Base-by-base conservation (phyloP, 2,888 invertebrate species). In the Argyresthia albistria region DNA sequence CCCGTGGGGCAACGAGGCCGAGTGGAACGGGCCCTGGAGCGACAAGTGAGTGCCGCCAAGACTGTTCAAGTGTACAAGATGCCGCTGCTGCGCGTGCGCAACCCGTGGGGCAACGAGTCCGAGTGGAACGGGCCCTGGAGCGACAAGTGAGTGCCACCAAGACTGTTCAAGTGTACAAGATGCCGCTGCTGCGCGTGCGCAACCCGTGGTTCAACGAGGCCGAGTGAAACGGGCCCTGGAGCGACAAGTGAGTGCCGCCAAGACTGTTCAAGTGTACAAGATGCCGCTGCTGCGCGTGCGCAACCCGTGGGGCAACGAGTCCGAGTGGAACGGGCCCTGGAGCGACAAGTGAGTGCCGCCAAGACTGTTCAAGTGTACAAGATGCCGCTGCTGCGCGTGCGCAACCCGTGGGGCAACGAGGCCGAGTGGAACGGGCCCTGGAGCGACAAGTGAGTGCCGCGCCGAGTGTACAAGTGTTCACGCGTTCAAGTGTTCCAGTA, bases 111-210 rank as follows among this genome's bases (percentile, higher is more conserved):
- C 10, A 97, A 97, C 73, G 96, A 96, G 69, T 92, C 93, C 8
- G 97, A 98, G 83, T 98, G 97, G 98, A 96, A 94, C 65, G 97
- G 97, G 0, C 90, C 97, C 0, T 98, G 97, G 97, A 94, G 96
- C 74, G 97, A 98, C 73, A 90, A 92, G 95, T 95, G 39, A 39
- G 9, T 11, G 9, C 3, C 39, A 8, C 10, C 8, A 39, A n/a
- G 8, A 39, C 39, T n/a, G 36, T 7, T 36, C n/a, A n/a, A n/a
- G n/a, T n/a, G n/a, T n/a, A n/a, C 10, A 93, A 95, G 81, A 93
- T 95, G 54, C 94, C 95, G 1, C 86, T 97, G 64, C 89, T 98
- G 55, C 89, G 97, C 14, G 89, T 98, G 61, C 83, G 97, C 51
- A 98, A 98, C 88, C 97, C 97, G 0, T 97, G 97, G 97, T 97